Evolutionary conservation across 2,113 vertebrate species (phyloP), one percentile per base, ranked within the genome.

Genomic region (Sceloporus tristichus): DNA sequence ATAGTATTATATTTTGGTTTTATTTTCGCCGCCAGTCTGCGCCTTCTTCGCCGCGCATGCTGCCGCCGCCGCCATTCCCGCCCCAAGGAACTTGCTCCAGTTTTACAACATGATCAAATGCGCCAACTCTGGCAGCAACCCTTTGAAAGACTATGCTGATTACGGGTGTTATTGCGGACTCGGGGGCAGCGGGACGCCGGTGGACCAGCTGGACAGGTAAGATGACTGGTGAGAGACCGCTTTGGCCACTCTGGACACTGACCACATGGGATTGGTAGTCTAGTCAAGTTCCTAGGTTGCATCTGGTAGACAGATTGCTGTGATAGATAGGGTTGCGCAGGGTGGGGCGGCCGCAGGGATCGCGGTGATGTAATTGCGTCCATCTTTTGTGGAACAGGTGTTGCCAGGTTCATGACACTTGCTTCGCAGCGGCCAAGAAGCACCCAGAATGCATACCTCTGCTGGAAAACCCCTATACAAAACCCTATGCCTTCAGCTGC

Each of bases 351-450:
- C 34, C 34, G 34, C 34, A 34, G 34, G 34, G 34, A 34, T 34
- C 1, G 34, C 34, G 34, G 34, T 34, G 34, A 34, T 34, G 34
- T 34, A 34, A 34, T 34, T 34, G 34, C 34, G 34, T 34, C 34
- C 34, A 34, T 34, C 48, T 48, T 48, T 48, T 48, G 48, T 34
- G 48, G 48, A 48, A 48, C 70, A 99, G 98, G 91, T 99, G 98
- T 94, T 99, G 98, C 82, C 87, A 97, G 70, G 65, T 3, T 4
- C 98, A 99, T 0, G 98, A 99, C 65, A 0, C 87, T 0, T 99
- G 98, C 93, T 99, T 98, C 5, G 0, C 0, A 0, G 0, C 75
- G 0, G 96, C 95, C 89, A 74, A 54, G 59, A 16, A 88, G 4
- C 0, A 87, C 2, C 8, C 94, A 0, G 89, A 90, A 1, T 99